Evolutionary conservation across 2,113 vertebrate species (phyloP), one percentile per base, ranked within the genome.

Genomic region (Rhynchomys soricoides): DNA sequence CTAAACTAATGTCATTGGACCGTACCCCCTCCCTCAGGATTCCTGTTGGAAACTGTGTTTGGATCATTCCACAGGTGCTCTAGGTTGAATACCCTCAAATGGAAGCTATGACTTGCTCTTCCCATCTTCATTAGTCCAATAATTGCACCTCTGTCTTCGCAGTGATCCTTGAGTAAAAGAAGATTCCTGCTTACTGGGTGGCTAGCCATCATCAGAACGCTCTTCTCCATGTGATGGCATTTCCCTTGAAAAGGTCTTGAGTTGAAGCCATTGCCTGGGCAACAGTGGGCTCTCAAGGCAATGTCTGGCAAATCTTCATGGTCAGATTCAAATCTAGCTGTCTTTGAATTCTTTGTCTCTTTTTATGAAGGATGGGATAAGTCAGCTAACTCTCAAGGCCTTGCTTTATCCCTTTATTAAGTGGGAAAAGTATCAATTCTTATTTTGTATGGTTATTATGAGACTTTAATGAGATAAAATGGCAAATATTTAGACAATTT

Each of bases 131-230:
- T 50, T 91, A 87, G 70, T 79, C 31, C n/a, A 66, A 21, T 95
- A 79, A 90, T 93, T 82, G 19, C 1, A 79, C 11, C 17, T 79
- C 40, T 94, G 52, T 96, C 83, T 92, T 90, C 88, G 88, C 75
- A 66, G 16, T 37, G n/a, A 92, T 15, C 59, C 29, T 75, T 7
- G 16, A 57, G 82, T 57, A 57, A n/a, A 90, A 87, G 68, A 91
- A 8, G 9, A 45, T 45, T 45, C 45, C 45, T 64, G 5, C 86
- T 78, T 79, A n/a, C 62, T 86, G 45, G 73, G 26, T 89, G 29
- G 10, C 24, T 31, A 95, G 59, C 6, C 31, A 75, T 24, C 29
- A 17, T n/a, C 86, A 50, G 7, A 86, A 40, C 31, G 16, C 70
- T 85, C 62, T 86, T 90, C 40, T 21, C 73, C 40, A 78, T 37